A percentile compares a stretch with the other conserved stretches of the same genome.
Evolutionary conservation across 2,888 invertebrate genomes (phyloP).

Genomic region (Trichogramma evanescens): DNA sequence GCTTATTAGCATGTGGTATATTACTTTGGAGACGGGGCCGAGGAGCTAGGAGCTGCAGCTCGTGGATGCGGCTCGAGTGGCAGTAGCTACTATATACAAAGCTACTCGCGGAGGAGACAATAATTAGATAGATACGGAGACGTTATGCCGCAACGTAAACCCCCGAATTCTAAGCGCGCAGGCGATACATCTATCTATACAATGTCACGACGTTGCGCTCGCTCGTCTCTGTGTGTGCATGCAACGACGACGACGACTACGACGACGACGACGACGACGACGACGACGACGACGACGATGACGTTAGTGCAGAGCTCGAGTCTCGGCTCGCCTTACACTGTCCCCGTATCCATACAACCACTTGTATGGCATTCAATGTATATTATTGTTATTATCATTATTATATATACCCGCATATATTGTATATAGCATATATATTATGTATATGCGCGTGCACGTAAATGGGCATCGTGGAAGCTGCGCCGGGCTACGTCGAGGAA

Average conservation of each 20-base stretch:
- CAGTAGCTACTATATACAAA: no score
- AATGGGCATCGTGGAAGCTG: no score
- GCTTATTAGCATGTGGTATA: slow-evolving; percentile 49
- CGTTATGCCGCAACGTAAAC: neutral
- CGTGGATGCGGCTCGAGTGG: neutral
- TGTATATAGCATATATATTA: no score
- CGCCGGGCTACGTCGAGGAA: neutral
- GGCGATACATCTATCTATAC: slow-evolving; percentile 18
- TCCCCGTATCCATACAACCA: no score
- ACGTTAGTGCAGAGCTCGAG: no score
- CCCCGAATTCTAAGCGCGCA: slow-evolving; percentile 17
- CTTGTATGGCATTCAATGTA: no score
- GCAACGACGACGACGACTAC: neutral
- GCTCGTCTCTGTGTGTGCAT: neutral
- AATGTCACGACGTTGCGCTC: slow-evolving; percentile 8
- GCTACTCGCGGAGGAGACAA: slow-evolving; percentile 28
- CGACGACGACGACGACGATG: neutral
- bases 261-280: neutral
- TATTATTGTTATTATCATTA: no score
- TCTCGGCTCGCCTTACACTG: no score
- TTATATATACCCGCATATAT: no score
- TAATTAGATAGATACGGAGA: slow-evolving; percentile 47
- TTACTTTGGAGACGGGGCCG: slow-evolving; percentile 26
- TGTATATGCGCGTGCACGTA: no score
- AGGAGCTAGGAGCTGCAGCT: slow-evolving; percentile 30